A percentile compares a stretch with the other conserved stretches of the same genome.
Conservation (phyloP, 2,888 invertebrate species). For the Drosophila picticornis region DNA sequence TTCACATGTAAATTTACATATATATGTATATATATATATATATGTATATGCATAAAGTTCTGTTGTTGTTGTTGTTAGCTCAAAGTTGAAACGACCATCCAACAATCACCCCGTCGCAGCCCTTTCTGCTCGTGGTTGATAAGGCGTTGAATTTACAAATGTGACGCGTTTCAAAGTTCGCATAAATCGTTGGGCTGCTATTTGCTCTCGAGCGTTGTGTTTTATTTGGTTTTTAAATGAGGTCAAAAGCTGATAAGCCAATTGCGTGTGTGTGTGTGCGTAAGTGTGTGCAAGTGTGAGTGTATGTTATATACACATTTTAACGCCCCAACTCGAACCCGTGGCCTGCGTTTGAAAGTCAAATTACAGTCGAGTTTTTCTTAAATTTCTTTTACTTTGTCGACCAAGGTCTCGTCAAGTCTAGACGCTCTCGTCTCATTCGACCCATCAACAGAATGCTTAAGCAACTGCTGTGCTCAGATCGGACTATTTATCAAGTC, state of each 20-base stretch:
- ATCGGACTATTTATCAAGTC: constrained; percentile 56
- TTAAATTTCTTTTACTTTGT: constrained; percentile 2
- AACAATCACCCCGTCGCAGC: not conserved
- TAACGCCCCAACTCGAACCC: constrained; percentile 60
- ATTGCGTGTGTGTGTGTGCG: not conserved
- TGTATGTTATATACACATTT: constrained; percentile 38
- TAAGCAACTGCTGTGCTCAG: constrained; percentile 43
- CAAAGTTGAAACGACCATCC: not conserved
- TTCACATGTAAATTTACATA: not conserved
- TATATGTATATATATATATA: not conserved
- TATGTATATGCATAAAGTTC: not conserved
- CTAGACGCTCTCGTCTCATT: constrained; percentile 7
- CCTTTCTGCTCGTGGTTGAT: constrained; percentile 27
- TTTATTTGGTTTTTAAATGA: constrained; percentile 80
- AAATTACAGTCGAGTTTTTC: constrained; percentile 40
- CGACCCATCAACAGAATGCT: constrained; percentile 32
- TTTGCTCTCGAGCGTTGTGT: constrained; percentile 61
- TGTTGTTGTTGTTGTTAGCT: not conserved
- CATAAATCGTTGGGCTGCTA: constrained; percentile 60
- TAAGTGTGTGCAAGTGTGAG: not conserved
- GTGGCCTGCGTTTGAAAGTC: constrained; percentile 45
- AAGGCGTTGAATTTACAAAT: constrained; percentile 39
- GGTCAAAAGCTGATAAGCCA: constrained; percentile 77
- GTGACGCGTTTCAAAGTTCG: constrained; percentile 67
- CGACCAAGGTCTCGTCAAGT: constrained; percentile 57